A percentile compares a stretch with the other conserved stretches of the same genome.
phyloP scores from a whole-genome alignment of 2,113 vertebrate genomes.

The Corvus hawaiiensis region DNA sequence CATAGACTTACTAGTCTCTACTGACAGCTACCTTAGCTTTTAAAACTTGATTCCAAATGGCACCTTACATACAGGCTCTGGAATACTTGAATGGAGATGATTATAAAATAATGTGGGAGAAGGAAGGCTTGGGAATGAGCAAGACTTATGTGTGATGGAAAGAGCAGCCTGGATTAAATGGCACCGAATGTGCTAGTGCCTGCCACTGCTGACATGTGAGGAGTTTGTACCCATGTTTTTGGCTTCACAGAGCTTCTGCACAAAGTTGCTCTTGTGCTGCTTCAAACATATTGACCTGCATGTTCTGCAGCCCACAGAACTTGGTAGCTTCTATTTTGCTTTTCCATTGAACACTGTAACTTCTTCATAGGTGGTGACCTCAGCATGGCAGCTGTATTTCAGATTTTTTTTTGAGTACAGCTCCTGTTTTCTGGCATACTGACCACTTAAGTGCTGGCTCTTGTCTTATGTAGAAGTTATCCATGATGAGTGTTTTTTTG shows the following conservation, averaged over 20 bases:
- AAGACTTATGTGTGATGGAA: not conserved
- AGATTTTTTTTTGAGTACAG: not conserved
- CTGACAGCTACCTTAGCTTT: not conserved
- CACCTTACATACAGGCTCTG: not conserved
- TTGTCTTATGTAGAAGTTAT: not conserved
- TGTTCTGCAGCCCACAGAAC: not conserved
- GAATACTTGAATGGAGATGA: not conserved
- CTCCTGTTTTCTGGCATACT: not conserved
- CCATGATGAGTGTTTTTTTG: rapidly evolving
- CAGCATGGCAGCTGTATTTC: not conserved
- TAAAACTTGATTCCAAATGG: not conserved
- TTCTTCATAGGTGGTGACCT: not conserved
- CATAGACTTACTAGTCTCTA: not conserved
- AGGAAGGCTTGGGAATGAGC: not conserved
- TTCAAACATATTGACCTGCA: not conserved
- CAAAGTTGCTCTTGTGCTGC: not conserved
- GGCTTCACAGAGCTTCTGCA: not conserved
- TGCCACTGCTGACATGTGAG: not conserved
- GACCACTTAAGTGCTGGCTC: not conserved
- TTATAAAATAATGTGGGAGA: not conserved
- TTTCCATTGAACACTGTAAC: not conserved
- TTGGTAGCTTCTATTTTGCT: not conserved
- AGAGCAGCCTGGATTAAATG: not conserved
- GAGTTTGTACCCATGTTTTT: not conserved
- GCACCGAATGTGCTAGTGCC: not conserved